These are phyloP conservation scores for Notechis scutatus DNA, from an alignment of 2,113 vertebrate species.

Conservation along the genomic window DNA sequence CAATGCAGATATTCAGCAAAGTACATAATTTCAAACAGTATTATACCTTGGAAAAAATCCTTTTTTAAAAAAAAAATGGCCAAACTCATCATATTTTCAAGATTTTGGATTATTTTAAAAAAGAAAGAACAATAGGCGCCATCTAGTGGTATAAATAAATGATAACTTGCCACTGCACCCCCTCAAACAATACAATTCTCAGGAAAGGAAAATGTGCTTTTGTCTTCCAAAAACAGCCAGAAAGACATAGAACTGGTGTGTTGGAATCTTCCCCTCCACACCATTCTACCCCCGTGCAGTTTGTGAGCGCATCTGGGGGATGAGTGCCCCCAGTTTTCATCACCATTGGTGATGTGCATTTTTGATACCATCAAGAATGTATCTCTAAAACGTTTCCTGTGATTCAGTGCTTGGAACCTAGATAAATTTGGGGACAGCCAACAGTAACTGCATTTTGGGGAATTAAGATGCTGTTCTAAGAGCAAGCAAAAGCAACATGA, in stretches of 20 bases:
- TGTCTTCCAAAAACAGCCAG: background rate
- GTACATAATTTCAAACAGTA: background rate
- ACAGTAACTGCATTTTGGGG: background rate
- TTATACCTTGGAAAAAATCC: background rate
- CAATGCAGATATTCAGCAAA: background rate
- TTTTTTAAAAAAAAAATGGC: background rate
- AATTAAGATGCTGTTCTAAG: background rate
- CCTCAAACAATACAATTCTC: background rate
- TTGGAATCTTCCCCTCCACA: background rate
- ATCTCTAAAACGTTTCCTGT: background rate
- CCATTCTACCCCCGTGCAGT: background rate
- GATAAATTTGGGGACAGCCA: background rate
- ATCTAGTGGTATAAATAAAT: background rate
- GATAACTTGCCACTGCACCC: background rate
- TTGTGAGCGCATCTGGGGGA: background rate
- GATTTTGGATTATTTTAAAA: background rate
- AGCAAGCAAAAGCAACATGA: background rate
- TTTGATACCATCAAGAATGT: background rate
- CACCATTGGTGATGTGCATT: background rate
- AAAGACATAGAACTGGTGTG: background rate
- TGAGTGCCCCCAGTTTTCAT: background rate
- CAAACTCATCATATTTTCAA: background rate
- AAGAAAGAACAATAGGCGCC: background rate
- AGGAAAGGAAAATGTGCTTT: background rate
- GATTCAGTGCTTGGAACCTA: background rate